Evolutionary conservation across 2,797 vertebrate species (phyloP).

Genomic region (Ptychobarbus kaznakovi): DNA sequence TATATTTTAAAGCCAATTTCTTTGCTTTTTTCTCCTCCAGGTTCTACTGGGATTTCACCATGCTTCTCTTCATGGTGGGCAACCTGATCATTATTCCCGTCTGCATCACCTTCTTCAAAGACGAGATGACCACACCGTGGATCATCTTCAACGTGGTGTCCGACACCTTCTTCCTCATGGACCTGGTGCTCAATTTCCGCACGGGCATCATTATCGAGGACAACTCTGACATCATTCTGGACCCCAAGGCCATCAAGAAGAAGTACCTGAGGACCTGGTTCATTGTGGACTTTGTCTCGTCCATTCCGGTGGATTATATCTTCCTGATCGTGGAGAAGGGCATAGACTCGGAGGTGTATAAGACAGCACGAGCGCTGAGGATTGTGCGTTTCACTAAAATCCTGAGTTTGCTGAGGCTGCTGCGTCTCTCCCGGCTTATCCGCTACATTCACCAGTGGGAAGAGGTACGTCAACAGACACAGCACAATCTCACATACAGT

Average conservation of each 20-base stretch:
- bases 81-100: slow-evolving; percentile 99
- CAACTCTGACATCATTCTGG: slow-evolving; percentile 98
- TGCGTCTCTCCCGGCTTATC: slow-evolving; percentile 92
- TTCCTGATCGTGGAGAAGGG: slow-evolving; percentile 98
- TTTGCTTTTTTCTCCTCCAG: slow-evolving; percentile 69
- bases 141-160: slow-evolving; percentile 98
- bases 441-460: slow-evolving; percentile 98
- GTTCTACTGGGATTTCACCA: slow-evolving; percentile 99
- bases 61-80: slow-evolving; percentile 98
- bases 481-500: not conserved
- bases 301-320: slow-evolving; percentile 99
- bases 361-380: slow-evolving; percentile 92
- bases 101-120: slow-evolving; percentile 99
- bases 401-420: slow-evolving; percentile 89
- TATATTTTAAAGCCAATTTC: not conserved
- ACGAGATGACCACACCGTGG: slow-evolving; percentile 95
- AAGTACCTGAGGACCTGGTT: slow-evolving; percentile 98
- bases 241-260: slow-evolving; percentile 94
- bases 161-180: slow-evolving; percentile 98
- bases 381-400: slow-evolving; percentile 98
- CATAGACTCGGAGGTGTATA: slow-evolving; percentile 97
- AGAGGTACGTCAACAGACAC: slow-evolving; percentile 80
- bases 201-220: slow-evolving; percentile 98
- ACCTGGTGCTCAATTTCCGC: slow-evolving; percentile 97
- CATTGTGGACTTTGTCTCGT: slow-evolving; percentile 96